A percentile compares a stretch with the other conserved stretches of the same genome.
phyloP scores from a whole-genome alignment of 2,888 invertebrate species.

The Lapara coniferarum region DNA sequence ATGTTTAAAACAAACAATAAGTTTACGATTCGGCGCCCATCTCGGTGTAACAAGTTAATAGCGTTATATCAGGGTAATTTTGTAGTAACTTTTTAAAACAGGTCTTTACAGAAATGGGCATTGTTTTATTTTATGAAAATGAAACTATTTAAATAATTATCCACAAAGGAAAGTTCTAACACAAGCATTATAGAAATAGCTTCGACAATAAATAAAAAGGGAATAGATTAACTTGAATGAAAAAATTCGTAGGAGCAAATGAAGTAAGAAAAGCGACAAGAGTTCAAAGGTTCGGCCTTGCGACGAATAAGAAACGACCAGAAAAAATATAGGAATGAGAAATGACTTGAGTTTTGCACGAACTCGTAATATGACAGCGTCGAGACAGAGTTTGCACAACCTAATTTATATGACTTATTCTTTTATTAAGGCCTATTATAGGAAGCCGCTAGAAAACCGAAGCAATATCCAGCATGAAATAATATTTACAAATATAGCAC shows the following conservation, averaged over 20 bases:
- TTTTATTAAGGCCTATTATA: constrained; percentile 29
- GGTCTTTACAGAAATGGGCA: neutral
- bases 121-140: neutral
- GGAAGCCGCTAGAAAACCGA: neutral
- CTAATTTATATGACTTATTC: constrained; percentile 33
- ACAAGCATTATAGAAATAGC: constrained; percentile 30
- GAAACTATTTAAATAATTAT: neutral
- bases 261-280: constrained; percentile 38
- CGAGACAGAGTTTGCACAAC: constrained; percentile 37
- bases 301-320: constrained; percentile 36
- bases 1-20: no score
- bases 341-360: constrained; percentile 38
- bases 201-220: constrained; percentile 35
- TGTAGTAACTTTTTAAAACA: neutral
- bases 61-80: neutral
- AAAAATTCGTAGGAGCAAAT: constrained; percentile 38
- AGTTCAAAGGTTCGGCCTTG: constrained; percentile 39
- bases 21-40: no score
- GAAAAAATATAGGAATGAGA: constrained; percentile 43
- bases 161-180: neutral
- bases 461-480: neutral
- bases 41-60: no score
- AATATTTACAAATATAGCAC: neutral
- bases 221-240: constrained; percentile 37
- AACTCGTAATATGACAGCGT: constrained; percentile 31